These are phyloP conservation scores for Rhodeus uyekii DNA, from an alignment of 2,797 vertebrate species.

Conservation along the genomic window DNA sequence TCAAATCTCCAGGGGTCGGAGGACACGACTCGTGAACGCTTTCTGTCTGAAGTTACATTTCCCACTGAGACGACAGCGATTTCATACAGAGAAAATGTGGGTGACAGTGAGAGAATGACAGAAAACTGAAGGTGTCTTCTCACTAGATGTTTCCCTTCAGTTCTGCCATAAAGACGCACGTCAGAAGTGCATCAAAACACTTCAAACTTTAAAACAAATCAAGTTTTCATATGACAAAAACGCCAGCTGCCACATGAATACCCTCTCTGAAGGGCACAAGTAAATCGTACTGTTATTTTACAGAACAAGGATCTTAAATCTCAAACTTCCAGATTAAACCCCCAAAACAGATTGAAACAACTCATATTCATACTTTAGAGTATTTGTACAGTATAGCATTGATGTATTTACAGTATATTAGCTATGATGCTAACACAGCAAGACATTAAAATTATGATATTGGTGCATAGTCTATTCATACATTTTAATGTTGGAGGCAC, in stretches of 20 bases:
- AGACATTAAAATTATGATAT: not conserved
- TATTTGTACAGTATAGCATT: not conserved
- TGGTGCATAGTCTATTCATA: not conserved
- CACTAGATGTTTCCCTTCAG: slow-evolving; percentile 34
- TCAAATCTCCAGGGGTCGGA: slow-evolving; percentile 62
- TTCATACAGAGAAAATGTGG: slow-evolving; percentile 62
- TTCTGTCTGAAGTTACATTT: slow-evolving; percentile 66
- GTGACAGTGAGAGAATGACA: slow-evolving; percentile 56
- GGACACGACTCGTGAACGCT: slow-evolving; percentile 66
- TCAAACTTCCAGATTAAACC: not conserved
- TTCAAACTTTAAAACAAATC: slow-evolving; percentile 21
- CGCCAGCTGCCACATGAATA: slow-evolving; percentile 1
- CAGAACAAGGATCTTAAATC: not conserved
- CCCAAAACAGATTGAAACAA: not conserved
- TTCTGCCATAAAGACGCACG: not conserved
- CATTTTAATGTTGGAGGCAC: not conserved
- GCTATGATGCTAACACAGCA: not conserved
- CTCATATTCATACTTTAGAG: not conserved
- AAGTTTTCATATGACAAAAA: slow-evolving; percentile 1
- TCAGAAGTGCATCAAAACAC: slow-evolving; percentile 3
- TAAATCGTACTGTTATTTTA: not conserved
- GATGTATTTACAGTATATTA: not conserved
- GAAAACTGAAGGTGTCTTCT: slow-evolving; percentile 25
- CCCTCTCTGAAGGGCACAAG: not conserved
- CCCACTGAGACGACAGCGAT: slow-evolving; percentile 75